A percentile compares a stretch with the other conserved stretches of the same genome.
Evolutionary conservation across 2,113 vertebrate species (phyloP).

Genomic region (Ailuropoda melanoleuca): DNA sequence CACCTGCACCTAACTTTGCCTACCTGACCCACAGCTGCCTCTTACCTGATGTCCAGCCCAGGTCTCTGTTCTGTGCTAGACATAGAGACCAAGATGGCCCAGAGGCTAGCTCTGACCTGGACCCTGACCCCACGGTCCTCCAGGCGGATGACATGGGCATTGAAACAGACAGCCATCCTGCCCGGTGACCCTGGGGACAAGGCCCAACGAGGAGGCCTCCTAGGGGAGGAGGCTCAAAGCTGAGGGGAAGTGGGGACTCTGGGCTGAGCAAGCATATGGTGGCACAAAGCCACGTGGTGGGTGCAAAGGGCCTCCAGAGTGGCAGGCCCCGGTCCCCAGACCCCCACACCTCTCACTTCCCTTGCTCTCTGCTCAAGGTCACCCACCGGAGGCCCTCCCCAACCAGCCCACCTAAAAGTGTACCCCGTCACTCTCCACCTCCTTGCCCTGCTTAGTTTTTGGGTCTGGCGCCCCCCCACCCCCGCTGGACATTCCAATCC

Average conservation of each 20-base stretch:
- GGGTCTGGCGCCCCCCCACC: not conserved
- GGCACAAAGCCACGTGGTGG: rapidly evolving
- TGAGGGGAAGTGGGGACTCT: no score
- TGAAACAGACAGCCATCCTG: not conserved
- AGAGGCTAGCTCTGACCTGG: not conserved
- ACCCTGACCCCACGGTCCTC: not conserved
- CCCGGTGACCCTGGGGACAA: not conserved
- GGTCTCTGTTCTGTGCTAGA: not conserved
- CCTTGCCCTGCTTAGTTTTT: not conserved
- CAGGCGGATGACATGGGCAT: not conserved
- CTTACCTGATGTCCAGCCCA: not conserved
- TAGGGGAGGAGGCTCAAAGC: not conserved
- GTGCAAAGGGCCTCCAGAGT: not conserved
- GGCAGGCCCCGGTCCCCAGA: rapidly evolving
- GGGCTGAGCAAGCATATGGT: not conserved
- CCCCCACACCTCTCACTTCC: not conserved
- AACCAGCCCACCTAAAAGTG: not conserved
- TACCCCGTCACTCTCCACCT: not conserved
- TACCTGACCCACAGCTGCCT: not conserved
- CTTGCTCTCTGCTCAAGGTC: not conserved
- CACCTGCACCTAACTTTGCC: not conserved
- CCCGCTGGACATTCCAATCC: no score
- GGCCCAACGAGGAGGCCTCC: not conserved
- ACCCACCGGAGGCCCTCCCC: not conserved
- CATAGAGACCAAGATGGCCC: not conserved